Conservation (phyloP, 1,140 invertebrate genomes). For the Papilio polytes region DNA sequence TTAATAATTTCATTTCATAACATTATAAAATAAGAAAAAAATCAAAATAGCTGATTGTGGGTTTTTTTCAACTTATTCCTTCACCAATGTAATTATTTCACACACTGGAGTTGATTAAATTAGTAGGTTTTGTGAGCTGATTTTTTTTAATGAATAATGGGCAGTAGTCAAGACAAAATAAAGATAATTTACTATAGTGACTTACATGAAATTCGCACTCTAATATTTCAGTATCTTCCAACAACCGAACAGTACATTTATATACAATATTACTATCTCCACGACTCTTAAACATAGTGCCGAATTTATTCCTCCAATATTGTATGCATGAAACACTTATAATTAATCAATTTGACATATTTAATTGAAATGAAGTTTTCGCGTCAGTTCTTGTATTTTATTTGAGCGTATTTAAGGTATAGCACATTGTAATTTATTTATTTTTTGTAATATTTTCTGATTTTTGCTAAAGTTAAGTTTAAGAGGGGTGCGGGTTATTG, state of each 20-base stretch:
- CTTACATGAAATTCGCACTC: constrained; percentile 98
- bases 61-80: not conserved
- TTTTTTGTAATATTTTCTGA: constrained; percentile 16
- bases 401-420: not conserved
- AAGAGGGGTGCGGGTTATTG: constrained; percentile 30
- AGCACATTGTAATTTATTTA: constrained; percentile 4
- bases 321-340: constrained; percentile 29
- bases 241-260: constrained; percentile 96
- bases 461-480: constrained; percentile 24
- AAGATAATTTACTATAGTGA: constrained; percentile 39
- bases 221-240: constrained; percentile 97
- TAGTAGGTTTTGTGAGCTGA: not conserved
- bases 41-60: not conserved
- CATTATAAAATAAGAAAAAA: constrained; percentile 25
- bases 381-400: not conserved
- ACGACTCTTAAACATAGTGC: constrained; percentile 86
- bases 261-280: constrained; percentile 95
- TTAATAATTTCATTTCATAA: not conserved
- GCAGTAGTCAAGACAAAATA: not conserved
- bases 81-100: not conserved
- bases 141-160: not conserved
- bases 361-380: not conserved
- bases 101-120: constrained; percentile 4
- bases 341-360: constrained; percentile 14
- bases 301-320: constrained; percentile 47